Conservation (phyloP, 2,888 invertebrate species). For the Coremacera marginata region DNA sequence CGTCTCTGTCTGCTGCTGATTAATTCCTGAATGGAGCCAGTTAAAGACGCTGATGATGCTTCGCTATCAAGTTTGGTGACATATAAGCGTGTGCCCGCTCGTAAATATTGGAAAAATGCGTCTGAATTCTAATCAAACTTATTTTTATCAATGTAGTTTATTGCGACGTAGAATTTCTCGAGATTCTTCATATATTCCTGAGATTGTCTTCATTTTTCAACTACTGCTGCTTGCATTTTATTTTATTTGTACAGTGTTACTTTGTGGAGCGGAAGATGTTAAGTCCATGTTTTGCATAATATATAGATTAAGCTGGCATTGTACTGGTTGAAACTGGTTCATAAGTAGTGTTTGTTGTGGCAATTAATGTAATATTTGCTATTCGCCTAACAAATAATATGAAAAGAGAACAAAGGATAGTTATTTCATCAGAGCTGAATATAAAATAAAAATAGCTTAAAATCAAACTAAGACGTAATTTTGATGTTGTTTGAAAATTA, state of each 20-base stretch:
- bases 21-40: conserved; percentile 22
- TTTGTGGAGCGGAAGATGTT: background rate
- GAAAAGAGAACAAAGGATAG: too few relatives aligned
- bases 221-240: background rate
- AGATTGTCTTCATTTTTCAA: background rate
- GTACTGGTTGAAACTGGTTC: conserved; percentile 18
- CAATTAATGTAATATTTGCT: too few relatives aligned
- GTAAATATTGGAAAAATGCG: background rate
- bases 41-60: too few relatives aligned
- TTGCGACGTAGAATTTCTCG: conserved; percentile 55
- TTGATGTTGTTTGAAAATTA: too few relatives aligned
- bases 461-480: too few relatives aligned
- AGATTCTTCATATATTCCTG: conserved; percentile 12
- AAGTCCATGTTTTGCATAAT: background rate
- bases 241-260: background rate
- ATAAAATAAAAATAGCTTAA: too few relatives aligned
- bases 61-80: conserved; percentile 7
- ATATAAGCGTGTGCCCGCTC: conserved; percentile 15
- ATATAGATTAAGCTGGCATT: background rate
- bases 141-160: conserved; percentile 53
- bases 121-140: conserved; percentile 25
- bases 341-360: too few relatives aligned
- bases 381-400: too few relatives aligned
- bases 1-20: conserved; percentile 24
- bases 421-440: too few relatives aligned